Base-by-base conservation (phyloP, 2,113 vertebrate species). In the Microtus montanus region DNA sequence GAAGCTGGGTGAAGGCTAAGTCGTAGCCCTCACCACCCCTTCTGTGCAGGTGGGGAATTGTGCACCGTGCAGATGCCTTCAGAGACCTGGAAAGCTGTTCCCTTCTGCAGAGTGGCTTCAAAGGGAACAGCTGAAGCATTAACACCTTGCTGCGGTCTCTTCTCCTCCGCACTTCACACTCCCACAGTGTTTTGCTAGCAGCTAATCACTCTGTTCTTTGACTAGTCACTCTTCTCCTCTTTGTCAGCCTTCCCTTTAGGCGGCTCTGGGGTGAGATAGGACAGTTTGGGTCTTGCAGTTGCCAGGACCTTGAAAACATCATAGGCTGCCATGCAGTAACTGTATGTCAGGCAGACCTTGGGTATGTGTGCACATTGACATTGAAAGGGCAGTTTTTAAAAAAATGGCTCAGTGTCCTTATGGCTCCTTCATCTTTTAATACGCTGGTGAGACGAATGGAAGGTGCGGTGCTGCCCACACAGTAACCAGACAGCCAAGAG, bases 161-260 rank as follows among this genome's bases (percentile, higher is more conserved):
- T 93, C 54, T 95, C 75, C 94, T 93, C 87, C 17, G 0, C 77
- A 66, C 87, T 92, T 93, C 64, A 83, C 91, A 96, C 92, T 83
- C 96, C 95, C 82, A 93, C 95, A 85, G 85, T 85, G 96, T 54
- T 95, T 96, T 92, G 93, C 92, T 90, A 61, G 80, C 80, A 86
- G 68, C 93, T 96, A 79, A 96, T 90, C 70, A 82, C 91, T 91
- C 83, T 82, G 74, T 68, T 95, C 94, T 92, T 30, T 95, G 92
- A 96, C 84, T 35, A 88, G 80, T 92, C 94, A 5, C 83, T 93
- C 79, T 63, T 87, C 79, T 89, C 63, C 35, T 70, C 58, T 80
- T 15, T 83, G 87, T 82, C 89, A 92, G 41, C 61, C 47, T 7
- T 83, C 41, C 26, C 33, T 35, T 79, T 63, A 52, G 22, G 66